Base-by-base conservation (phyloP, 2,888 invertebrate species). In the Thelaira solivaga region DNA sequence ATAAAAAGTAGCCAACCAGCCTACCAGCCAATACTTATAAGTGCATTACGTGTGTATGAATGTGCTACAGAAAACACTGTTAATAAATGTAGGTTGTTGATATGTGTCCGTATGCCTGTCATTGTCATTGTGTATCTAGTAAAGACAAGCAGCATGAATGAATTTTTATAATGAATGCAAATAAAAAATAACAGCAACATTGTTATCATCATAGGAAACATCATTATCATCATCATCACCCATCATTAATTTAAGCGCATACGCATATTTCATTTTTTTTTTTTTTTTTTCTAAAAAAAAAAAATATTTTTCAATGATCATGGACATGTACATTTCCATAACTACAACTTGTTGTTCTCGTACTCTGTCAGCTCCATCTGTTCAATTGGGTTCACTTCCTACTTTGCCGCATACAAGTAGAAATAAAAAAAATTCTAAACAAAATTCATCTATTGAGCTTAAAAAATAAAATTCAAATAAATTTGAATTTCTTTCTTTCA, bases 321-420 rank as follows among this genome's bases (percentile, higher is more conserved):
- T 72, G 55, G 59, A 67, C 59, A 76, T 71, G 57, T 64, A 24
- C 68, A 55, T 76, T 7, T 39, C 16, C 5, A 39, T 39, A 24
- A 55, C 43, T 43, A 67, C 59, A 67, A 67, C 67, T 55, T 62
- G 61, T 77, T 73, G 73, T 53, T 53, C 41, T 75, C 43, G 67
- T 73, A 61, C 45, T 43, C 53, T 69, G 72, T 80, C 76, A 73
- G 43, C 67, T 72, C 39, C 62, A 76, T 62, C 53, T 75, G 53
- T 64, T 86, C 85, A 86, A 86, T 86, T 86, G 84, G 87, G 86
- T 85, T 86, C 86, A 86, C 87, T 86, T 86, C 86, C 86, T 86
- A 86, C 87, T 86, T 86, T 68, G 78, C 36, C 45, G 36, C 34
- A 64, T 59, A 26, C 29, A 61, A 59, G 31, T 13, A 45, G 1